Conservation (phyloP, 2,888 invertebrate genomes). For the Idaea biselata region DNA sequence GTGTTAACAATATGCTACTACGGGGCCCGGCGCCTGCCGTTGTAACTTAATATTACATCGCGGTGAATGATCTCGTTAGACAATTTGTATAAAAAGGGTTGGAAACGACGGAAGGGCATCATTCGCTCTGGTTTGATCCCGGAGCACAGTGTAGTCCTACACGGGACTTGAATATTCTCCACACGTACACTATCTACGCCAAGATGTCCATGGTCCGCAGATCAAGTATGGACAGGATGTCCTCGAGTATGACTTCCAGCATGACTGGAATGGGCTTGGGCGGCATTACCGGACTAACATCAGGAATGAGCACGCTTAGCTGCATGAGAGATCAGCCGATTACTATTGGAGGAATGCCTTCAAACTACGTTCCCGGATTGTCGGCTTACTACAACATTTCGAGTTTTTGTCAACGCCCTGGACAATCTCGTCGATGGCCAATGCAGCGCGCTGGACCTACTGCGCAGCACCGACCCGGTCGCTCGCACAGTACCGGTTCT, state of each 20-base stretch:
- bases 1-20: conserved; percentile 48
- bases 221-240: conserved; percentile 77
- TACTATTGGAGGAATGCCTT: conserved; percentile 76
- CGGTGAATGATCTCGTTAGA: conserved; percentile 58
- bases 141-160: conserved; percentile 63
- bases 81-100: conserved; percentile 55
- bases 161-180: conserved; percentile 38
- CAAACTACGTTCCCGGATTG: conserved; percentile 75
- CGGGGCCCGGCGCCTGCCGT: conserved; percentile 62
- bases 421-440: conserved; percentile 74
- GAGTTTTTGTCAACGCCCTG: conserved; percentile 76
- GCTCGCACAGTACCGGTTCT: conserved; percentile 71
- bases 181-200: conserved; percentile 36
- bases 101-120: conserved; percentile 40
- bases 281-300: conserved; percentile 68
- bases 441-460: conserved; percentile 75
- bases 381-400: conserved; percentile 77
- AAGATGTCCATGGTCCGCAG: conserved; percentile 68
- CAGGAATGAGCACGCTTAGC: conserved; percentile 69
- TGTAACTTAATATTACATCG: conserved; percentile 62
- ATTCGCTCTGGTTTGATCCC: conserved; percentile 72
- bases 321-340: conserved; percentile 74
- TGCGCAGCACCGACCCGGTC: conserved; percentile 72
- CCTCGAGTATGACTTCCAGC: conserved; percentile 76
- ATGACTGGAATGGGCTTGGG: conserved; percentile 78